Percentiles rank a stretch among this genome's conserved stretches.
phyloP scores from a whole-genome alignment of 2,888 invertebrate species.

The Philereme vetulata region DNA sequence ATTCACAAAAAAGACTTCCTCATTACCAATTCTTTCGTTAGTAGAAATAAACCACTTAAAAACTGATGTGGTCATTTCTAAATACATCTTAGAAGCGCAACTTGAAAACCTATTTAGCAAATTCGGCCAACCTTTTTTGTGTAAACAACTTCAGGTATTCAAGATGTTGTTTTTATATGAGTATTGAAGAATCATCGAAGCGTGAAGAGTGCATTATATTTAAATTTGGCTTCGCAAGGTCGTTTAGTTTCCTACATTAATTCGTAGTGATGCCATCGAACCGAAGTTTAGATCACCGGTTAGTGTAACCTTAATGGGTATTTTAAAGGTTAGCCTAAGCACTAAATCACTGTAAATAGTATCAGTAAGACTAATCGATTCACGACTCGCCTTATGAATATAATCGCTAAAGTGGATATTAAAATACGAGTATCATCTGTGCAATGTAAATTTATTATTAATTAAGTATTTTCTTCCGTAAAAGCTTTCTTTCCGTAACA shows the following conservation, averaged over 20 bases:
- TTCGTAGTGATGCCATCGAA: conserved; percentile 33
- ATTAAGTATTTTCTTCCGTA: no score
- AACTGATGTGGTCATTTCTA: neutral
- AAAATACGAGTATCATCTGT: neutral
- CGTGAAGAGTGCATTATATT: conserved; percentile 34
- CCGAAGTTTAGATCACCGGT: conserved; percentile 23
- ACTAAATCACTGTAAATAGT: conserved; percentile 3
- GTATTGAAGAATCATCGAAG: conserved; percentile 29
- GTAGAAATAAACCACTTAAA: neutral
- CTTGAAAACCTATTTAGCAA: neutral
- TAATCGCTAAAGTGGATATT: neutral
- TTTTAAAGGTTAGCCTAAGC: conserved; percentile 8
- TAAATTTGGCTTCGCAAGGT: conserved; percentile 53
- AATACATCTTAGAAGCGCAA: neutral
- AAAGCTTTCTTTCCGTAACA: no score
- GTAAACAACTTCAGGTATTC: conserved; percentile 2
- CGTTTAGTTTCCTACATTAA: conserved; percentile 50
- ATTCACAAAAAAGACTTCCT: conserved; percentile 49
- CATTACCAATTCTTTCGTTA: conserved; percentile 17
- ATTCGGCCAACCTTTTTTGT: neutral
- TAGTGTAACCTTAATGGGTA: conserved; percentile 5
- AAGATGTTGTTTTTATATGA: conserved; percentile 22
- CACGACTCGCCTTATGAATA: neutral
- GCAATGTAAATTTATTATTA: no score
- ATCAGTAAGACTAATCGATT: conserved; percentile 9